Evolutionary conservation across 2,113 vertebrate genomes (phyloP).

Genomic region (Physeter macrocephalus): DNA sequence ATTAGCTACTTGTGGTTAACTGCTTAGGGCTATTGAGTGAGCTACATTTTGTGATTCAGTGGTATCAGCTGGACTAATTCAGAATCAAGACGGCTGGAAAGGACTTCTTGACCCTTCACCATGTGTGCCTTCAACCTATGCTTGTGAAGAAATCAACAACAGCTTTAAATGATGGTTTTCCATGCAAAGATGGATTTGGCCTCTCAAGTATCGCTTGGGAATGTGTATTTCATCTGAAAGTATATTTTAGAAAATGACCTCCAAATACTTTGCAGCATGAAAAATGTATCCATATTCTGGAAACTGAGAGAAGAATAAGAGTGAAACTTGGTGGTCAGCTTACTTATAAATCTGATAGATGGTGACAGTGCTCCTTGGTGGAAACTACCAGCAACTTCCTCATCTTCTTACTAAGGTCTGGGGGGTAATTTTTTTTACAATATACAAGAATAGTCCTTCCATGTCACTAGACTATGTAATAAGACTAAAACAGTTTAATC

Average conservation of each 20-base stretch:
- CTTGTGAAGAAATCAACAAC: neutral
- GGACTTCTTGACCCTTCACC: neutral
- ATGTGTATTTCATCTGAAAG: neutral
- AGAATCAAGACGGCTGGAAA: neutral
- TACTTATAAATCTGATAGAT: neutral
- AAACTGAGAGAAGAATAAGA: neutral
- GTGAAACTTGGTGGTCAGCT: neutral
- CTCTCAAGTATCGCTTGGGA: conserved; percentile 9
- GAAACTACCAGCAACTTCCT: neutral
- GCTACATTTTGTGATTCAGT: conserved; percentile 5
- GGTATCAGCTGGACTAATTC: neutral
- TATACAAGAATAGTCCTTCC: neutral
- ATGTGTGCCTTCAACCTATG: neutral
- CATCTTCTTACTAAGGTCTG: neutral
- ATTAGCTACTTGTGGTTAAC: neutral
- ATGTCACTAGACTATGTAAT: neutral
- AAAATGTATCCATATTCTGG: conserved; percentile 2
- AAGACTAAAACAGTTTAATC: neutral
- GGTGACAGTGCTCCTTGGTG: neutral
- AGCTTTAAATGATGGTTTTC: neutral
- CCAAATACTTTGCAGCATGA: neutral
- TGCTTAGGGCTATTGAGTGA: neutral
- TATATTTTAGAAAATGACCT: conserved; percentile 5
- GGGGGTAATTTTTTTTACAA: neutral
- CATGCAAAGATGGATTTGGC: conserved; percentile 1